Base-by-base conservation (phyloP, 2,113 vertebrate species). In the Pterocles gutturalis region DNA sequence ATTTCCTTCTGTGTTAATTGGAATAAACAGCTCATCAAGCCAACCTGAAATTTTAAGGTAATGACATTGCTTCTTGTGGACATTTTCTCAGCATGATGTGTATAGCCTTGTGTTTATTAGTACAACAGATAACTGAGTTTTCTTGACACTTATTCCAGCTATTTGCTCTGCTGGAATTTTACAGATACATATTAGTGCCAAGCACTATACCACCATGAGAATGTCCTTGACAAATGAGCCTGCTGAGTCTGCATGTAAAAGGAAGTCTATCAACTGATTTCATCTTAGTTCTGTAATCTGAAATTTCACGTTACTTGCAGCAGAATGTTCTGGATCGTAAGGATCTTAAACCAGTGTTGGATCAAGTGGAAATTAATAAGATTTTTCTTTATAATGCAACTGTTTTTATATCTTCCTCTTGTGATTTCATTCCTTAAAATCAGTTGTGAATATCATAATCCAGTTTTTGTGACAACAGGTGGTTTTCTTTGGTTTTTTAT, bases 21-120 rank as follows among this genome's bases (percentile, higher is more conserved):
- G 91, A 95, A 95, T 90, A 95, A 97, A 91, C 89, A 96, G 87
- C 92, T 96, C 90, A 95, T 95, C 92, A 97, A 96, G 77, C 36
- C 87, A 94, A 94, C 89, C 93, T 96, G 89, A 92, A 93, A 80
- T 86, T 82, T 89, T 77, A 87, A 94, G 89, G 91, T 79, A 95
- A 97, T 96, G 89, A 93, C 84, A 90, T 87, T 79, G 57, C 60
- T 95, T 72, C 75, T 81, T 88, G 83, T 95, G 65, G 82, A 93
- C 84, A 48, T 80, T 87, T 93, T 95, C 95, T 96, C 95, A 96
- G 96, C 91, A 51, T 83, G 96, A 28, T 94, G 57, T 67, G 49
- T 60, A 73, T 78, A 93, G 78, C 72, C 76, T 89, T 66, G 75
- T 88, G 80, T 89, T 95, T 90, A 94, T 95, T 96, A 95, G 89